Evolutionary conservation across 2,888 invertebrate species (phyloP).

Genomic region (Pterostichus niger): DNA sequence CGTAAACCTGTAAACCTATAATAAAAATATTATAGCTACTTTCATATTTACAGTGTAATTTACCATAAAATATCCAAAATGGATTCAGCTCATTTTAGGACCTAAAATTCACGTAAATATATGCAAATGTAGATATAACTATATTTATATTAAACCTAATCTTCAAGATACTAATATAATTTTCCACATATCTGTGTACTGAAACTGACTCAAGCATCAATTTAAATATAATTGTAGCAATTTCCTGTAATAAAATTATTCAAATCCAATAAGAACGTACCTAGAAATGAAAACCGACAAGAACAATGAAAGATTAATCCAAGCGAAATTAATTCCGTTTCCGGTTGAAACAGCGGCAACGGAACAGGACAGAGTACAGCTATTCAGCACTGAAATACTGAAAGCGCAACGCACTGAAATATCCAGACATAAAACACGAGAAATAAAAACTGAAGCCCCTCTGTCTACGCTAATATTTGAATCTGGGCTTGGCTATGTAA

Average conservation of each 20-base stretch:
- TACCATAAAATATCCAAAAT: no score
- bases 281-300: constrained; percentile 14
- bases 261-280: constrained; percentile 28
- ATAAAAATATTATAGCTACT: no score
- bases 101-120: no score
- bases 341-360: constrained; percentile 20
- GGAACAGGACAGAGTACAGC: not conserved
- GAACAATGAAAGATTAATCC: constrained; percentile 35
- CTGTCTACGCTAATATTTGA: constrained; percentile 32
- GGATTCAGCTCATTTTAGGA: no score
- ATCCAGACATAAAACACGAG: not conserved
- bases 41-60: no score
- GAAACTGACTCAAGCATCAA: no score
- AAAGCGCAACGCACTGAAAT: constrained; percentile 5
- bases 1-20: no score
- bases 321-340: constrained; percentile 30
- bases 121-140: no score
- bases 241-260: constrained; percentile 23
- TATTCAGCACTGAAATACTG: not conserved
- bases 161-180: no score
- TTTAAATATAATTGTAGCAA: no score
- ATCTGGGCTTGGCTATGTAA: not conserved
- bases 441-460: not conserved
- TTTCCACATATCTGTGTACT: no score
- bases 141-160: no score